Base-by-base conservation (phyloP, 2,888 invertebrate genomes). In the Octodonta nipae region DNA sequence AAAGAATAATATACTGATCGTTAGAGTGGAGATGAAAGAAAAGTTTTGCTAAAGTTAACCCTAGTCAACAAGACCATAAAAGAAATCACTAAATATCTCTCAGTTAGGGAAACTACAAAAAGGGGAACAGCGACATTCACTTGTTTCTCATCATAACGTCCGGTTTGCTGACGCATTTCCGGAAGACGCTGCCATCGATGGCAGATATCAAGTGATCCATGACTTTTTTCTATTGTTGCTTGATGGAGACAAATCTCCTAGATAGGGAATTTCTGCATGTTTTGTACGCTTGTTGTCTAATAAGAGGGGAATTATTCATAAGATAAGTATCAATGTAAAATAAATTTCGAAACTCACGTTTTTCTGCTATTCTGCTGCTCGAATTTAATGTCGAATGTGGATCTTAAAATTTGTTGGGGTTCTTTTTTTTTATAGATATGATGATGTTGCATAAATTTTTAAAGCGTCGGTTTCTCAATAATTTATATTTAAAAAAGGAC, bases 51-150 rank as follows among this genome's bases (percentile, higher is more conserved):
- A 30, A 36, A 37, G 34, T 35, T 36, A 37, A 37, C 40, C 43
- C 40, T 44, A 39, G 47, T 49, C 47, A 47, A 49, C 47, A 47
- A 47, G 43, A 39, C 45, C 42, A 49, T 49, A 49, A 47, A 49
- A 46, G 47, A 47, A 43, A 44, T 45, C 39, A 41, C 41, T 43
- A 43, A 44, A 44, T 40, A 43, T 43, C 36, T 37, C 37, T 7
- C 8, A 33, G 12, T 11, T 25, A 32, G 26, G 15, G 43, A 44
- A 44, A 44, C 43, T n/a, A 11, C 10, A 11, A 22, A 11, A 22
- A 22, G 22, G 4, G 11, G 22, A 22, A 22, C 22, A 22, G 22
- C 10, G 22, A 22, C 11, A 22, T 22, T 22, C 22, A 22, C 22
- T 22, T 22, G 22, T 22, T 22, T 22, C 22, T 22, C 22, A 22